phyloP scores from a whole-genome alignment of 2,888 invertebrate genomes.

The Caenorhabditis sulstoni region DNA sequence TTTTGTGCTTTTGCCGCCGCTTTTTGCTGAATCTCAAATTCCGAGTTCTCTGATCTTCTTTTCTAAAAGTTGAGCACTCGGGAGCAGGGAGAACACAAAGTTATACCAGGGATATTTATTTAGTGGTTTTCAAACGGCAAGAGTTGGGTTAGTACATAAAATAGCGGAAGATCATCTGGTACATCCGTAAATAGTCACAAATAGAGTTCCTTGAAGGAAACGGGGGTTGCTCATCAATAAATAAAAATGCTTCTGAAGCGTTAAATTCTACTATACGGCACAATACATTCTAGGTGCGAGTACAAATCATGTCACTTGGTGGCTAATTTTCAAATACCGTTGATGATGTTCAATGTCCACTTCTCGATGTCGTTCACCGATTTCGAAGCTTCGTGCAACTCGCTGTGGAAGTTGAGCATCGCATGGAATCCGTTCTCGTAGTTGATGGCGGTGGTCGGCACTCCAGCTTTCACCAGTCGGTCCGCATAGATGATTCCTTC shows the following conservation, averaged over 20 bases:
- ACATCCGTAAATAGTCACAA: slow-evolving; percentile 38
- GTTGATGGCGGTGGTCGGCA: slow-evolving; percentile 75
- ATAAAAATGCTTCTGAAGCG: slow-evolving; percentile 19
- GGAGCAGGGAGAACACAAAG: neutral
- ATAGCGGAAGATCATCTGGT: slow-evolving; percentile 23
- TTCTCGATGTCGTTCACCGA: slow-evolving; percentile 57
- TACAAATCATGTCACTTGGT: neutral
- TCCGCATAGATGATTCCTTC: slow-evolving; percentile 81
- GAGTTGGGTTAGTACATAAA: neutral
- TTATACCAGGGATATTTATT: slow-evolving; percentile 7
- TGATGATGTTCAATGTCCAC: slow-evolving; percentile 52
- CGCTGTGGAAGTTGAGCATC: slow-evolving; percentile 73
- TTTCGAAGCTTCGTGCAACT: slow-evolving; percentile 64
- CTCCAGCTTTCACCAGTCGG: slow-evolving; percentile 74
- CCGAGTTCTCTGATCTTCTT: neutral
- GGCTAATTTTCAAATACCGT: neutral
- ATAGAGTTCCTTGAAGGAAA: slow-evolving; percentile 18
- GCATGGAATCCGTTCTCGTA: slow-evolving; percentile 74
- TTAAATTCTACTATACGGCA: slow-evolving; percentile 14
- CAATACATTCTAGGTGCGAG: neutral
- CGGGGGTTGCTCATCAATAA: slow-evolving; percentile 12
- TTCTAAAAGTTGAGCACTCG: neutral
- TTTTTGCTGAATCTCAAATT: too few species aligned
- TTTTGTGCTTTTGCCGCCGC: too few species aligned
- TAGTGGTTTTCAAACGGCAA: neutral